These are phyloP conservation scores for Pissodes strobi DNA, from an alignment of 1,140 invertebrate genomes.

Conservation along the genomic window DNA sequence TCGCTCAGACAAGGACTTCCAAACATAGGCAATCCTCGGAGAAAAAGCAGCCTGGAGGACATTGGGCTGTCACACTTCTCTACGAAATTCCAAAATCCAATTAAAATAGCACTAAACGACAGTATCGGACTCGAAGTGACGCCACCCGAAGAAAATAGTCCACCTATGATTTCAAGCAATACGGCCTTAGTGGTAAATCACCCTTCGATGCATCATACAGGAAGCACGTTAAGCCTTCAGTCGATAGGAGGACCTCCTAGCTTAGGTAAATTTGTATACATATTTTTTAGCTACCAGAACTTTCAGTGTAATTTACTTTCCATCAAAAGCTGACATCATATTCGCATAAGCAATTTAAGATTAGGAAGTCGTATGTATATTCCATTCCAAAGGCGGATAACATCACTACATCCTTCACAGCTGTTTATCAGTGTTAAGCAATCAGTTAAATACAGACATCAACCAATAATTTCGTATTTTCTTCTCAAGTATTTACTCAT, in stretches of 20 bases:
- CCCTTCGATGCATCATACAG: conserved; percentile 52
- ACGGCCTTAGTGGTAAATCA: conserved; percentile 63
- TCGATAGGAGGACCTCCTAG: conserved; percentile 52
- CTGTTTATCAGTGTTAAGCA: too few relatives aligned
- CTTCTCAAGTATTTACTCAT: too few relatives aligned
- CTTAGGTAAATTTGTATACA: conserved; percentile 29
- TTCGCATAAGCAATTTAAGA: too few relatives aligned
- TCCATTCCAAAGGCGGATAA: too few relatives aligned
- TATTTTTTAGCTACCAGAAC: too few relatives aligned
- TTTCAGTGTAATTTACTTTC: too few relatives aligned
- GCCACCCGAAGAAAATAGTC: conserved; percentile 74
- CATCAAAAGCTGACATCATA: too few relatives aligned
- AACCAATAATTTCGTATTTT: too few relatives aligned
- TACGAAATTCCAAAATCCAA: conserved; percentile 68
- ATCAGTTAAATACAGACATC: too few relatives aligned
- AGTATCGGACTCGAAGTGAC: conserved; percentile 80
- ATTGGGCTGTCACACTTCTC: conserved; percentile 79
- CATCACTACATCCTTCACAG: too few relatives aligned
- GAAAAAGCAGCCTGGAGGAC: conserved; percentile 84
- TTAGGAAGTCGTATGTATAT: too few relatives aligned
- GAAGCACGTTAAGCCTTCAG: conserved; percentile 54
- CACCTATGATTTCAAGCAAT: conserved; percentile 59
- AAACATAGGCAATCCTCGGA: conserved; percentile 59
- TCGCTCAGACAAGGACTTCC: too few relatives aligned
- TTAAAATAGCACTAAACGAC: conserved; percentile 83